phyloP scores from a whole-genome alignment of 23 tunicate species.

The Clavelina lepadiformis region DNA sequence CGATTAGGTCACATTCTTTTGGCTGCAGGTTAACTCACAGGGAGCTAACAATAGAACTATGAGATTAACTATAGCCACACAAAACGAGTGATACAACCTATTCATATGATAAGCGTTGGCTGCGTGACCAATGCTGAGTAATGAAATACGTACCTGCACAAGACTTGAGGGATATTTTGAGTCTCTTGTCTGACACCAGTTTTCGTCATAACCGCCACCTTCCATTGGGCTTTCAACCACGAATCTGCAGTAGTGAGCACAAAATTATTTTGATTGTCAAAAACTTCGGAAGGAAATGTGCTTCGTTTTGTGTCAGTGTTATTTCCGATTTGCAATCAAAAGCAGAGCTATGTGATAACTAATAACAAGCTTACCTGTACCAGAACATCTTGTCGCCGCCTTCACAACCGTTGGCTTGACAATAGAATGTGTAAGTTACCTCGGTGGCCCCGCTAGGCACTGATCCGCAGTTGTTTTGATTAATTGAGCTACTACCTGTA shows the following conservation, averaged over 20 bases:
- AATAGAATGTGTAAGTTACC: conserved; percentile 27
- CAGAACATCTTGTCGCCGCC: conserved; percentile 33
- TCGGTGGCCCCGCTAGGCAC: conserved; percentile 13
- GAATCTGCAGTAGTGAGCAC: conserved; percentile 30
- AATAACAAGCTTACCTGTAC: conserved; percentile 59
- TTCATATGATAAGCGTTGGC: too few species aligned
- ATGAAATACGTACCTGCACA: conserved; percentile 5
- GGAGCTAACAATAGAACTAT: too few species aligned
- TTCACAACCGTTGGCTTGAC: conserved; percentile 38
- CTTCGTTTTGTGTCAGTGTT: not conserved
- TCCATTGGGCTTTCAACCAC: conserved; percentile 35
- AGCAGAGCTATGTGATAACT: too few species aligned
- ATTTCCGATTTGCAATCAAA: too few species aligned
- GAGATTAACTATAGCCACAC: too few species aligned
- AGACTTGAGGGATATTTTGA: conserved; percentile 19
- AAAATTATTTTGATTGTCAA: too few species aligned
- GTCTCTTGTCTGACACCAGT: conserved; percentile 37
- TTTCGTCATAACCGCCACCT: conserved; percentile 31
- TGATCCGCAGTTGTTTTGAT: too few species aligned
- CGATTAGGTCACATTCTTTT: too few species aligned
- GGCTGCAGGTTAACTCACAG: too few species aligned
- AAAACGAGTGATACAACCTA: too few species aligned
- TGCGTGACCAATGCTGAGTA: too few species aligned
- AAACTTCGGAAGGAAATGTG: not conserved
- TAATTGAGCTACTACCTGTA: not conserved